phyloP scores from a whole-genome alignment of 30 jellyfish, hydroid and myxozoan species.

The Rhopilema esculentum region DNA sequence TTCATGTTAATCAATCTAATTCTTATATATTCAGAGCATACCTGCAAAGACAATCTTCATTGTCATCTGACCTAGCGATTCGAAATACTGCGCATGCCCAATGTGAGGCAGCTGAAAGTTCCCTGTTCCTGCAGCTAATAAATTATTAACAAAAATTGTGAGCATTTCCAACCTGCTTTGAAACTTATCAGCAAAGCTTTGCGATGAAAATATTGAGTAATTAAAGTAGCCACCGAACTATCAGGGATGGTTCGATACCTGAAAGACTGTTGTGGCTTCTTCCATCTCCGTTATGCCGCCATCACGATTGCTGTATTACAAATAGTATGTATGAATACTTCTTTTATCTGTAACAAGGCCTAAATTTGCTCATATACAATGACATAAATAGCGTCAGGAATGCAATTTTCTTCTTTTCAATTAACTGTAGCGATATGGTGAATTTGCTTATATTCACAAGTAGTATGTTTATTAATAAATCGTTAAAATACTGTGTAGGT shows the following conservation, averaged over 20 bases:
- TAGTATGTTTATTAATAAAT: too few species aligned
- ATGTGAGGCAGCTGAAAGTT: neutral
- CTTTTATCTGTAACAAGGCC: neutral
- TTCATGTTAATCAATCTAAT: neutral
- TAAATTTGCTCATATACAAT: neutral
- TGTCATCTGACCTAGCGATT: neutral
- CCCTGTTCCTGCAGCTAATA: neutral
- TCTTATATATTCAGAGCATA: neutral
- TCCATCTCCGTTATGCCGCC: slow-evolving; percentile 67
- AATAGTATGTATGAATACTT: slow-evolving; percentile 25
- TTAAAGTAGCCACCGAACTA: neutral
- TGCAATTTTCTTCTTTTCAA: neutral
- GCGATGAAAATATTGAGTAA: neutral
- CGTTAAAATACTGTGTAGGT: too few species aligned
- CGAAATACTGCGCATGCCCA: neutral
- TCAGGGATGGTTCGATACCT: slow-evolving; percentile 46
- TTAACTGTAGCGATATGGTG: neutral
- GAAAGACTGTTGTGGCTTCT: slow-evolving; percentile 69
- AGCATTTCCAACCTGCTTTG: neutral
- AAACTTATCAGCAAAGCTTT: neutral
- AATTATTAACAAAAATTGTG: neutral
- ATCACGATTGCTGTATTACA: slow-evolving; percentile 36
- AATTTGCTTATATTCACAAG: too few species aligned
- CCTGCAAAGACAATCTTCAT: neutral
- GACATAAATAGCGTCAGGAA: neutral